Percentiles rank a stretch among this genome's conserved stretches.
Evolutionary conservation across 2,113 vertebrate genomes (phyloP).

Genomic region (Cygnus buccinator): DNA sequence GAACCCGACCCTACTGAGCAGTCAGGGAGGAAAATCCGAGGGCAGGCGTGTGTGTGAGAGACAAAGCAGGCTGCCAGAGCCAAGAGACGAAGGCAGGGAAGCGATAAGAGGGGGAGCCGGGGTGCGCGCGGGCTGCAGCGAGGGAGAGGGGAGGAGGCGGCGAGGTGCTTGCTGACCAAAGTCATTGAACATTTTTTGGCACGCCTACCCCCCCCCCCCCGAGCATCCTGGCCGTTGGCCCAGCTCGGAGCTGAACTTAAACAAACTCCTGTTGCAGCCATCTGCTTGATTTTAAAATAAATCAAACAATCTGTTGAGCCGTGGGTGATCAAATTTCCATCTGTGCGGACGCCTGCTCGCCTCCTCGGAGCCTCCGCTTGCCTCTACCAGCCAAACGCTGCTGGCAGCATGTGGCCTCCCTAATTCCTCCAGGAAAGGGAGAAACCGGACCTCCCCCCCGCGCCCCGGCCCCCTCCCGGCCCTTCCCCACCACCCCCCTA

Average conservation of each 20-base stretch:
- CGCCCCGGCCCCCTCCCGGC: not conserved
- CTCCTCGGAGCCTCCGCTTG: constrained; percentile 95
- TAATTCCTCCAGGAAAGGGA: constrained; percentile 88
- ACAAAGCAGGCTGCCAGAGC: constrained; percentile 17
- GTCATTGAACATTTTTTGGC: constrained; percentile 95
- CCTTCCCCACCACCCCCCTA: constrained; percentile 65
- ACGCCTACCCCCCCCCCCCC: constrained; percentile 72
- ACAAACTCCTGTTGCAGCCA: constrained; percentile 99
- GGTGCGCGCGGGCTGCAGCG: constrained; percentile 59
- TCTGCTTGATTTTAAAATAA: constrained; percentile 99
- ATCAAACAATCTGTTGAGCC: constrained; percentile 96
- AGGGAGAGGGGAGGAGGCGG: constrained; percentile 76
- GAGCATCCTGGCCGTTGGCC: constrained; percentile 90
- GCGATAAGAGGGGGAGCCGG: constrained; percentile 61
- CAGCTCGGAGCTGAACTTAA: constrained; percentile 97
- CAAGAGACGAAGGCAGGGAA: constrained; percentile 15
- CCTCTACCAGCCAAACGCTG: constrained; percentile 89
- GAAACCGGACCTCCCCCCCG: constrained; percentile 77
- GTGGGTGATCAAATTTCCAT: constrained; percentile 97
- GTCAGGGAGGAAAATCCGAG: not conserved
- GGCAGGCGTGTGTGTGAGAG: not conserved
- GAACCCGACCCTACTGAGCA: not conserved
- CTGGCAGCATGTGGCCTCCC: constrained; percentile 91
- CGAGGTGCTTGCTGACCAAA: constrained; percentile 89
- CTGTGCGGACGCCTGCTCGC: constrained; percentile 89